Evolutionary conservation across 2,797 vertebrate genomes (phyloP).

Genomic region (Pogonophryne albipinna): DNA sequence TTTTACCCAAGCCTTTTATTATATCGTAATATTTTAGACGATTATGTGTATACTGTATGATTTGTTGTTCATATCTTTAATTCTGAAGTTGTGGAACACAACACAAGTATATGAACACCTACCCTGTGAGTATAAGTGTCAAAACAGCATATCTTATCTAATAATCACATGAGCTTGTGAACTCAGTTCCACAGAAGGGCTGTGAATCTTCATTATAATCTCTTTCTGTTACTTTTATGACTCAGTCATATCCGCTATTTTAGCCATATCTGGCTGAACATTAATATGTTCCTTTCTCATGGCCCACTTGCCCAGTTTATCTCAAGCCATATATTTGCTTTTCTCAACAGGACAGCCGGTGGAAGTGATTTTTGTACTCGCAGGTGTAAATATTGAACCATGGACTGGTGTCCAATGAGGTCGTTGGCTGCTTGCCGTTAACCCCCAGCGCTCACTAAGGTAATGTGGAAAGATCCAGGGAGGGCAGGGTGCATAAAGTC

Average conservation of each 20-base stretch:
- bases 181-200: slow-evolving; percentile 26
- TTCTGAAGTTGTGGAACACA: neutral
- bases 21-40: too few relatives aligned
- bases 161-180: slow-evolving; percentile 36
- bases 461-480: slow-evolving; percentile 14
- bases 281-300: slow-evolving; percentile 57
- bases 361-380: slow-evolving; percentile 52
- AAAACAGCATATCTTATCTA: slow-evolving; percentile 29
- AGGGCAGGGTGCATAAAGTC: neutral
- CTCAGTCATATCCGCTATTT: slow-evolving; percentile 56
- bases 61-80: neutral
- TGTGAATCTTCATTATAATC: slow-evolving; percentile 66
- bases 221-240: slow-evolving; percentile 60
- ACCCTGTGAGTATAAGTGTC: slow-evolving; percentile 1
- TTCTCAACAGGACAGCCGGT: neutral
- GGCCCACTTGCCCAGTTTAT: slow-evolving; percentile 47
- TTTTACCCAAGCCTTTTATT: too few relatives aligned
- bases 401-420: slow-evolving; percentile 36
- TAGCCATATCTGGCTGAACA: slow-evolving; percentile 51
- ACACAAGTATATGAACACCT: neutral
- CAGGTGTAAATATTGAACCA: slow-evolving; percentile 50
- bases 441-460: slow-evolving; percentile 11
- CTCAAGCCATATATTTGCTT: slow-evolving; percentile 25
- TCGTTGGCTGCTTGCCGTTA: slow-evolving; percentile 34
- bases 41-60: neutral